phyloP scores from a whole-genome alignment of 2,113 vertebrate genomes.

The Dendropsophus ebraccatus region DNA sequence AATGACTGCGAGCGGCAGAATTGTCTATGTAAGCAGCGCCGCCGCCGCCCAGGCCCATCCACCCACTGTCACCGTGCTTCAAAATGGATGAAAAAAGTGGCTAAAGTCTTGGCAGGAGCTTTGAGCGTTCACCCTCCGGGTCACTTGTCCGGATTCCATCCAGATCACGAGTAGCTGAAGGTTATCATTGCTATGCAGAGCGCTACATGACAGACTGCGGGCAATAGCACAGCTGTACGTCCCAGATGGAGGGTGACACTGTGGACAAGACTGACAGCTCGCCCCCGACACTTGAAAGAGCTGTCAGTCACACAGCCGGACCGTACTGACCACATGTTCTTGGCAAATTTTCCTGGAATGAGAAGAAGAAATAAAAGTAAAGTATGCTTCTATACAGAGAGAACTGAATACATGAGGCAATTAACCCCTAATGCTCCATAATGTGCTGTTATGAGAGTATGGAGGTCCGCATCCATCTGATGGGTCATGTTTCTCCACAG shows the following conservation, averaged over 20 bases:
- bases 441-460: too few relatives aligned
- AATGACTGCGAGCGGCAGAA: background rate
- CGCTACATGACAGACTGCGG: background rate
- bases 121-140: background rate
- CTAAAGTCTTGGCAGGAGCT: background rate
- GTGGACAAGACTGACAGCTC: background rate
- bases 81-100: background rate
- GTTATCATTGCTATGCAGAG: background rate
- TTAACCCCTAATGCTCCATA: too few relatives aligned
- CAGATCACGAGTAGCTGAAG: background rate
- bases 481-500: too few relatives aligned
- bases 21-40: background rate
- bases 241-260: background rate
- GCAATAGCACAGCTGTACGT: background rate
- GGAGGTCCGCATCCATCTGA: too few relatives aligned
- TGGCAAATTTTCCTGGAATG: background rate
- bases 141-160: background rate
- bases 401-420: too few relatives aligned
- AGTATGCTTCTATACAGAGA: background rate
- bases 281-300: background rate
- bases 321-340: background rate
- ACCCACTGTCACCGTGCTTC: background rate
- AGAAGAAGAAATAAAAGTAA: background rate
- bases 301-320: background rate
- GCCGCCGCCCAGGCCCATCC: background rate